Conservation (phyloP, 2,888 invertebrate genomes). For the Leptinotarsa peninsularis region DNA sequence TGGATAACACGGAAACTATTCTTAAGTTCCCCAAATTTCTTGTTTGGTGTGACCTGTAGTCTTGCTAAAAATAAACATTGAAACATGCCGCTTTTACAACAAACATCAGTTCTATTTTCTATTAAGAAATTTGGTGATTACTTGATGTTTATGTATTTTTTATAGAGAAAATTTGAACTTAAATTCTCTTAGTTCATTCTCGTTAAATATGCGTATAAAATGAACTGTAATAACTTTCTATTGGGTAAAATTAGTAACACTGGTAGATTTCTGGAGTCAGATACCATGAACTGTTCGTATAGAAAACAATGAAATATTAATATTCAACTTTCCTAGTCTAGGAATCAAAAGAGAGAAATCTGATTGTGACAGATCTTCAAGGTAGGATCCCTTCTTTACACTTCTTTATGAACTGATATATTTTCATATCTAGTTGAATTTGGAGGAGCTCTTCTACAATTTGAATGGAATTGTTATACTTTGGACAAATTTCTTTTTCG, state of each 20-base stretch:
- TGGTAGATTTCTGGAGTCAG: background rate
- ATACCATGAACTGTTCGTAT: background rate
- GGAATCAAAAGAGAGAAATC: background rate
- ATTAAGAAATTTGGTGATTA: background rate
- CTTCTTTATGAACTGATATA: too few relatives aligned
- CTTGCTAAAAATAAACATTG: constrained; percentile 16
- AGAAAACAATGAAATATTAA: background rate
- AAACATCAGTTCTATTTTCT: constrained; percentile 1
- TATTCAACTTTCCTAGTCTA: background rate
- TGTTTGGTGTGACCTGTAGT: constrained; percentile 5
- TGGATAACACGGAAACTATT: constrained; percentile 9
- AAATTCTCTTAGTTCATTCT: background rate
- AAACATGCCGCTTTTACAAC: background rate
- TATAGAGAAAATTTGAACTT: background rate
- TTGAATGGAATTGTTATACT: too few relatives aligned
- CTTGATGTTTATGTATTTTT: background rate
- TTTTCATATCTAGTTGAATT: too few relatives aligned
- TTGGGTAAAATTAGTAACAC: background rate
- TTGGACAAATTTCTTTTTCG: too few relatives aligned
- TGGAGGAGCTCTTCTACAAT: too few relatives aligned
- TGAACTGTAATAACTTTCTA: background rate
- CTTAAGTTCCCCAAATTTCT: background rate
- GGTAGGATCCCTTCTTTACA: background rate
- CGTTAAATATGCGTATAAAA: background rate
- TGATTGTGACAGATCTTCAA: background rate